These are phyloP conservation scores for Peromyscus aztecus DNA, from an alignment of 2,797 vertebrate species.

Conservation along the genomic window DNA sequence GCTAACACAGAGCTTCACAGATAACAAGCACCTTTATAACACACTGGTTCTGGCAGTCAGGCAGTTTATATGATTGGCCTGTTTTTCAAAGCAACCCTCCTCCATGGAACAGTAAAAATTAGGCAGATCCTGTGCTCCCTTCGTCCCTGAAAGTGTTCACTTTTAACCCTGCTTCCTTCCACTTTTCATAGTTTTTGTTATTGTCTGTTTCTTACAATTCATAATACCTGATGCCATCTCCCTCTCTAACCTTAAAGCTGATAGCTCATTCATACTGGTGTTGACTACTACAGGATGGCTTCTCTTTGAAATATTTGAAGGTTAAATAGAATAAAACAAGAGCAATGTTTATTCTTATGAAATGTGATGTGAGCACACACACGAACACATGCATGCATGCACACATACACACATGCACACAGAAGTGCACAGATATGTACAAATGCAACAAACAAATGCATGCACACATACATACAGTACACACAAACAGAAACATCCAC, in stretches of 20 bases:
- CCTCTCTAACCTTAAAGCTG: background rate
- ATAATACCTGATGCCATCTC: background rate
- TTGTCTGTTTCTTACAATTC: background rate
- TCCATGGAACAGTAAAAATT: constrained; percentile 30
- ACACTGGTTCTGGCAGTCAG: background rate
- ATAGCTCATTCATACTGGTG: background rate
- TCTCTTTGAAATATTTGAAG: background rate
- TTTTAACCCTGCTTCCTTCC: background rate
- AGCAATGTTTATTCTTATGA: background rate
- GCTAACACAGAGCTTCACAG: constrained; percentile 37
- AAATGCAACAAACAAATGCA: background rate
- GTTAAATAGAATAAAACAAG: background rate
- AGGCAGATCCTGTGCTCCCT: background rate
- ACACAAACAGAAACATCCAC: background rate
- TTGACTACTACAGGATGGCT: background rate
- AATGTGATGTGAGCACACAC: background rate
- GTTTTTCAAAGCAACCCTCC: constrained; percentile 1
- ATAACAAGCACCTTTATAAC: constrained; percentile 63
- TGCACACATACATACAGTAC: background rate
- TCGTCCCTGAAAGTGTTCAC: background rate
- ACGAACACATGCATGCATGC: background rate
- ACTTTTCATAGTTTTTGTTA: background rate
- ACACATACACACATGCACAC: background rate
- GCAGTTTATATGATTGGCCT: background rate
- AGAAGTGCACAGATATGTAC: background rate